Percentiles rank a stretch among this genome's conserved stretches.
These are phyloP conservation scores for Euthynnus affinis DNA, from an alignment of 2,797 vertebrate species.

Conservation along the genomic window DNA sequence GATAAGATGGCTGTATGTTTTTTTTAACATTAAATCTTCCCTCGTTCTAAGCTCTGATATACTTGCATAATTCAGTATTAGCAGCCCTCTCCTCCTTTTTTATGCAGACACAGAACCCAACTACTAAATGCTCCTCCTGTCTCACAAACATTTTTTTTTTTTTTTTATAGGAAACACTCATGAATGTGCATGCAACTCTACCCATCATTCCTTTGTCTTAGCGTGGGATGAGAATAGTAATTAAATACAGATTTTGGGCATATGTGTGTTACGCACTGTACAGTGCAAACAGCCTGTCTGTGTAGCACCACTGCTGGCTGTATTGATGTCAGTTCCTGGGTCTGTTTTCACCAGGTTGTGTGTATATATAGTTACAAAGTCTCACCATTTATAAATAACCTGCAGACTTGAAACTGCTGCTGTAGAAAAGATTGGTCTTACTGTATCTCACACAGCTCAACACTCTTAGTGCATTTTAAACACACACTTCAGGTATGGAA, in stretches of 20 bases:
- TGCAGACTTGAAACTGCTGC: conserved; percentile 38
- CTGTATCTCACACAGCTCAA: background rate
- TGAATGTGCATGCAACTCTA: conserved; percentile 10
- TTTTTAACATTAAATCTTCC: conserved; percentile 6
- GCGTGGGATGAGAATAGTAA: conserved; percentile 5
- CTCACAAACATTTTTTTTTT: conserved; percentile 16
- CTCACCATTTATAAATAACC: conserved; percentile 73
- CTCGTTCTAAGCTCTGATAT: conserved; percentile 4
- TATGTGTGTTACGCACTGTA: background rate
- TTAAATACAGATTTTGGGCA: conserved; percentile 7
- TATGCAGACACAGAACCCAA: background rate
- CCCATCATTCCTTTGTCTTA: conserved; percentile 1
- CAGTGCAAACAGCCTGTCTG: background rate
- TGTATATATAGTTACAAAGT: conserved; percentile 70
- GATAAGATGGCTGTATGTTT: background rate
- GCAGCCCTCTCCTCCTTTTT: background rate
- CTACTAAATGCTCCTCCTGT: background rate
- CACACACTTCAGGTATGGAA: background rate
- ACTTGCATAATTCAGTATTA: conserved; percentile 52
- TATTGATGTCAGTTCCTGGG: conserved; percentile 48
- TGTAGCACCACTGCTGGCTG: conserved; percentile 10
- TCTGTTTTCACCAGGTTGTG: conserved; percentile 52
- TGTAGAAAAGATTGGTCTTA: background rate
- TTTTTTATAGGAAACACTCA: too few species aligned
- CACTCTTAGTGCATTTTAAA: background rate